These are phyloP conservation scores for Calephelis nemesis DNA, from an alignment of 1,140 invertebrate species.

Conservation along the genomic window DNA sequence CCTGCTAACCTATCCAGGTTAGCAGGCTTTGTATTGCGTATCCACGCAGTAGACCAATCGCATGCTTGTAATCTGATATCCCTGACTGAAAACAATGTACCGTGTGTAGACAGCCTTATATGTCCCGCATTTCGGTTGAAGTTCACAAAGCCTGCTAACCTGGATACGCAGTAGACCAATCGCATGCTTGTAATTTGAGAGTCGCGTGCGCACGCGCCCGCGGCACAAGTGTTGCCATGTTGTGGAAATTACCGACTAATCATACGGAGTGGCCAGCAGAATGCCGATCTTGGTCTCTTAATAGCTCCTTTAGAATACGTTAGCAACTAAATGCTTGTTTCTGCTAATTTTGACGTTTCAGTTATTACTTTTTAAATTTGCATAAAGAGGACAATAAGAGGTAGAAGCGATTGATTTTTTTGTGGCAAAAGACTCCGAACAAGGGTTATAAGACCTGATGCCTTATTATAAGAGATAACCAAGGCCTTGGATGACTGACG, in stretches of 20 bases:
- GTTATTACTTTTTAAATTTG: constrained; percentile 26
- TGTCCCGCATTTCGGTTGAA: too few relatives aligned
- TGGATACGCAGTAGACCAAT: constrained; percentile 8
- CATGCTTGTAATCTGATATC: too few relatives aligned
- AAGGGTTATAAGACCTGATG: too few relatives aligned
- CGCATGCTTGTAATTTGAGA: constrained; percentile 25
- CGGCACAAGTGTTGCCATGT: constrained; percentile 44
- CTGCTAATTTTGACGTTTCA: constrained; percentile 31
- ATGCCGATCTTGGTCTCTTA: constrained; percentile 30
- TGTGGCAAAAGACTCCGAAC: too few relatives aligned
- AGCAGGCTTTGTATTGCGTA: too few relatives aligned
- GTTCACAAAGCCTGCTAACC: neutral
- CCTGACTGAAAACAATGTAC: too few relatives aligned
- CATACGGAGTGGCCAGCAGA: constrained; percentile 46
- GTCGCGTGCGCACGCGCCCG: constrained; percentile 47
- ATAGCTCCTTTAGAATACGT: constrained; percentile 50
- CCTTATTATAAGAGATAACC: too few relatives aligned
- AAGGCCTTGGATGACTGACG: too few relatives aligned
- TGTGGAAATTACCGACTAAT: constrained; percentile 54
- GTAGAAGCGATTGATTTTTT: too few relatives aligned
- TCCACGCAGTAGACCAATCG: too few relatives aligned
- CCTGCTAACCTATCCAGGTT: neutral
- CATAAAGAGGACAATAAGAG: neutral
- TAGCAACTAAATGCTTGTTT: constrained; percentile 45
- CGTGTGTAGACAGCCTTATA: too few relatives aligned